Base-by-base conservation (phyloP, 2,888 invertebrate species). In the Coremacera marginata region DNA sequence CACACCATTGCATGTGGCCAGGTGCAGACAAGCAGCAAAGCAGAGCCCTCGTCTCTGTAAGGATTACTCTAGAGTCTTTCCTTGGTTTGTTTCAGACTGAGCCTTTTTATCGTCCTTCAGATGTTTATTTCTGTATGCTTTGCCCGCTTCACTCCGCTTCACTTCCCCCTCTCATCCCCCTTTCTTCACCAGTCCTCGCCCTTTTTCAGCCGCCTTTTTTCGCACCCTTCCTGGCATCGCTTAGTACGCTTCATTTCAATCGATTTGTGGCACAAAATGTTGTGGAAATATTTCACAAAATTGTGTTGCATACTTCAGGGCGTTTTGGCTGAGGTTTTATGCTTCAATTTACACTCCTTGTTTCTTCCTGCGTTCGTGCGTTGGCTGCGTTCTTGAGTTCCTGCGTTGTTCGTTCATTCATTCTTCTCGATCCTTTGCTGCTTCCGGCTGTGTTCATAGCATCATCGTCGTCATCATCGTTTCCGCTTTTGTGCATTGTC, bases 261-360 rank as follows among this genome's bases (percentile, higher is more conserved):
- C 65, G 73, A 73, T 65, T 63, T 73, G 31, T 52, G 52, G 22
- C 62, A 27, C 34, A 49, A 73, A 49, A 73, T 70, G 52, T 70
- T 76, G 76, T 76, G 73, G 63, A 79, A 79, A 73, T 71, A 76
- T 79, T 79, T 77, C 65, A 19, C 77, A 75, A 73, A 75, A 72
- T 77, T 77, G 70, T 70, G 52, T 76, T 77, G 79, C 79, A 79
- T 79, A 77, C 76, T 79, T 77, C 62, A 57, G 73, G 77, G 77
- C 77, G 65, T 68, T 67, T 52, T 31, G 49, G 68, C 67, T 49
- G 44, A 72, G 72, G 65, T 77, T 77, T 77, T 74, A 67, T 52
- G 74, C 49, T 62, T 55, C 34, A 72, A 72, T 72, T 72, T 72
- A 44, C 72, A 62, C 71, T 57, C 71, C 14, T 34, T 31, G 52